A percentile compares a stretch with the other conserved stretches of the same genome.
These are phyloP conservation scores for Rhadinocentrus ornatus DNA, from an alignment of 2,797 vertebrate species.

Conservation along the genomic window DNA sequence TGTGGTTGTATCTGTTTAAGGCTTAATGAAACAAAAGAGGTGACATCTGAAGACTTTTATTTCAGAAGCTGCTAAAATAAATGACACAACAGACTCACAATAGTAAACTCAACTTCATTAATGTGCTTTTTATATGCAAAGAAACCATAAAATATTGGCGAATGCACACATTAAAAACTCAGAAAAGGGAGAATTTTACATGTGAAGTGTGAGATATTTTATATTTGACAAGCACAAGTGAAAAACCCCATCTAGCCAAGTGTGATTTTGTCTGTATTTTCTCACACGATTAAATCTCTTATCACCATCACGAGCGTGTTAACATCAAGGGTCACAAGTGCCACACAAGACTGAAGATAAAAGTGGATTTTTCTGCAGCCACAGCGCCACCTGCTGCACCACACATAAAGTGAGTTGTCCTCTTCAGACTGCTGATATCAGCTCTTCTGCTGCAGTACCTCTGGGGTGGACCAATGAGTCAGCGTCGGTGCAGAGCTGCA, in stretches of 20 bases:
- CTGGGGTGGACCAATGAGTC: slow-evolving; percentile 61
- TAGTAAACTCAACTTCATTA: too few species aligned
- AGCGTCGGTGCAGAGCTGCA: slow-evolving; percentile 59
- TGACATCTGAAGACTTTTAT: not conserved
- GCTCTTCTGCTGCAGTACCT: slow-evolving; percentile 22
- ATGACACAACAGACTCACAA: too few species aligned
- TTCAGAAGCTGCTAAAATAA: not conserved
- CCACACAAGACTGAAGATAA: not conserved
- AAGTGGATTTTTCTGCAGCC: not conserved
- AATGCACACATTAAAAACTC: not conserved
- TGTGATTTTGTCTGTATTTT: not conserved
- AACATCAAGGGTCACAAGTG: not conserved
- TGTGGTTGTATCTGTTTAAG: too few species aligned
- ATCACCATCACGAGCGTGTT: not conserved
- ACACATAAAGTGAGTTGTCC: not conserved
- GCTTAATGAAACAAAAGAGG: not conserved
- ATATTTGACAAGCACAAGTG: not conserved
- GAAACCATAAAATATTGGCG: not conserved
- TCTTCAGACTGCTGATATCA: not conserved
- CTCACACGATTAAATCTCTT: not conserved
- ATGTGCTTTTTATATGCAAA: too few species aligned
- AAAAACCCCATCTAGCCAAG: not conserved
- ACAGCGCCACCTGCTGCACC: slow-evolving; percentile 69
- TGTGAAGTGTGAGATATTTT: not conserved
- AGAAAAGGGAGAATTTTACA: not conserved